Percentiles rank a stretch among this genome's conserved stretches.
These are phyloP conservation scores for Papilio gigon DNA, from an alignment of 2,888 invertebrate genomes.

Conservation along the genomic window DNA sequence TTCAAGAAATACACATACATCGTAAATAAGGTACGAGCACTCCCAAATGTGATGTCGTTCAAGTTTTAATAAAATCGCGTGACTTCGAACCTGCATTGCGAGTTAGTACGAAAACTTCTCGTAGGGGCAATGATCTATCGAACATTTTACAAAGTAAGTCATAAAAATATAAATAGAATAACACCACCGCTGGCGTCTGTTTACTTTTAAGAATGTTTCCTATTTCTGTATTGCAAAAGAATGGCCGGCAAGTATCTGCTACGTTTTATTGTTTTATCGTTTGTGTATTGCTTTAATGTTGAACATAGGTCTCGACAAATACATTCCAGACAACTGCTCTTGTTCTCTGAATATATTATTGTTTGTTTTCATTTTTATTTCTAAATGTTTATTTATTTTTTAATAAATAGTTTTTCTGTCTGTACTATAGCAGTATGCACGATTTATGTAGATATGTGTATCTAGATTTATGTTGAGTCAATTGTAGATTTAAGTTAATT, in stretches of 20 bases:
- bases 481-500: no score
- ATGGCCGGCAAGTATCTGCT: constrained; percentile 12
- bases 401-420: background rate
- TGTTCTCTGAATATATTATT: background rate
- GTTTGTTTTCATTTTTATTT: constrained; percentile 2
- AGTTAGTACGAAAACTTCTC: constrained; percentile 50
- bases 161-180: constrained; percentile 69
- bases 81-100: constrained; percentile 46
- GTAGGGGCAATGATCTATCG: constrained; percentile 71
- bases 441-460: no score
- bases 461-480: no score
- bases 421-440: background rate
- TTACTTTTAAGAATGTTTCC: constrained; percentile 27
- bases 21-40: constrained; percentile 37
- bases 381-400: background rate
- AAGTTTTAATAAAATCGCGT: constrained; percentile 53
- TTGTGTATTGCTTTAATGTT: constrained; percentile 14
- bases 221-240: constrained; percentile 30
- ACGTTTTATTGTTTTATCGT: constrained; percentile 15
- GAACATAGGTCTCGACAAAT: constrained; percentile 11
- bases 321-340: background rate
- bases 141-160: constrained; percentile 75
- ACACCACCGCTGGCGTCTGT: constrained; percentile 54
- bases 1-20: background rate
- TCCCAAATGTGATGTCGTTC: constrained; percentile 48